Percentiles rank a stretch among this genome's conserved stretches.
phyloP scores from a whole-genome alignment of 2,888 invertebrate species.

The Eulithis prunata region DNA sequence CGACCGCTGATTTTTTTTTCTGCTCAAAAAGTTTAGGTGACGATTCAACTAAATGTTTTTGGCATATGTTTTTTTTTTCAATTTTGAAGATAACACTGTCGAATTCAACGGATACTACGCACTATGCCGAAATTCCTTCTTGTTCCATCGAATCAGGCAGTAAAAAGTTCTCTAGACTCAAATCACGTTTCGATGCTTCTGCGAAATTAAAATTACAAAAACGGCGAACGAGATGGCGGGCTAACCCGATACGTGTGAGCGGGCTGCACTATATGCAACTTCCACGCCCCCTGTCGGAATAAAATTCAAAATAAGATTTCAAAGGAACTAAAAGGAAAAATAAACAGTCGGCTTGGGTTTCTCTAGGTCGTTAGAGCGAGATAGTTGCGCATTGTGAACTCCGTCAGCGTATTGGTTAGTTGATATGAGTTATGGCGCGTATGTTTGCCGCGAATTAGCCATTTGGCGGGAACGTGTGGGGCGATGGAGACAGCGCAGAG shows the following conservation, averaged over 20 bases:
- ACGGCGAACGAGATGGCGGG: slow-evolving; percentile 71
- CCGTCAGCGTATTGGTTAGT: slow-evolving; percentile 64
- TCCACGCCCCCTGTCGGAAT: slow-evolving; percentile 83
- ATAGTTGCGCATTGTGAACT: slow-evolving; percentile 62
- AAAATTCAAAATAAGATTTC: slow-evolving; percentile 84
- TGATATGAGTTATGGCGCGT: slow-evolving; percentile 82
- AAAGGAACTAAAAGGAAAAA: slow-evolving; percentile 82
- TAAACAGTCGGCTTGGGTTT: slow-evolving; percentile 74
- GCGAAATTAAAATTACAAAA: slow-evolving; percentile 83
- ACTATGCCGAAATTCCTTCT: slow-evolving; percentile 68
- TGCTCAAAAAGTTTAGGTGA: no score
- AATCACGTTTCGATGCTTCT: slow-evolving; percentile 82
- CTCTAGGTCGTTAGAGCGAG: slow-evolving; percentile 78
- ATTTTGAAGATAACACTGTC: slow-evolving; percentile 39
- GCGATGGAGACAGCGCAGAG: slow-evolving; percentile 60
- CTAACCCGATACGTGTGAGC: slow-evolving; percentile 65
- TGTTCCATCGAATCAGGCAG: slow-evolving; percentile 74
- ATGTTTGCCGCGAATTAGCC: slow-evolving; percentile 81
- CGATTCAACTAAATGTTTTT: no score
- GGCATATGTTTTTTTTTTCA: not conserved
- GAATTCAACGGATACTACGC: slow-evolving; percentile 61
- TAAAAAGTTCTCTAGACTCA: slow-evolving; percentile 78
- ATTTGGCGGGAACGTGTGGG: slow-evolving; percentile 76
- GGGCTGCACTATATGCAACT: slow-evolving; percentile 85
- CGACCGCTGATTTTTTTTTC: no score